Percentiles rank a stretch among this genome's conserved stretches.
Evolutionary conservation across 1,140 invertebrate species (phyloP).

Genomic region (Bacillus rossius): DNA sequence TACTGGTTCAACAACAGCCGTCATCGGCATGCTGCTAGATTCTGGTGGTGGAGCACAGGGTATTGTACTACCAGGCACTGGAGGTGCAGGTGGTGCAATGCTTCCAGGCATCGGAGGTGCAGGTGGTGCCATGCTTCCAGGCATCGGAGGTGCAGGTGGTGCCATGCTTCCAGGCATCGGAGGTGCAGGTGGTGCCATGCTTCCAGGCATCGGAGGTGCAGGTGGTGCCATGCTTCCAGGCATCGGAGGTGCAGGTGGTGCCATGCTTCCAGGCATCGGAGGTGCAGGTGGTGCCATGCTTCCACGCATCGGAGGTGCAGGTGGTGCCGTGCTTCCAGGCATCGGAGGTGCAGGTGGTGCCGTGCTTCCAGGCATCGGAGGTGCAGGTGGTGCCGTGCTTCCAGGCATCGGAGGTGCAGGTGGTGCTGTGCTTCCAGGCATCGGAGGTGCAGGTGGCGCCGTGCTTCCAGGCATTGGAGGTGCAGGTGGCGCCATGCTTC

Average conservation of each 20-base stretch:
- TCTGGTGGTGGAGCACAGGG: conserved; percentile 10
- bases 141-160: conserved; percentile 18
- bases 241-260: conserved; percentile 21
- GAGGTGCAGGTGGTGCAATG: conserved; percentile 20
- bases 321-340: conserved; percentile 16
- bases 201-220: conserved; percentile 20
- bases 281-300: conserved; percentile 18
- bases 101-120: conserved; percentile 5
- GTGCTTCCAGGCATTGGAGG: conserved; percentile 21
- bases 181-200: conserved; percentile 15
- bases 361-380: conserved; percentile 15
- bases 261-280: conserved; percentile 12
- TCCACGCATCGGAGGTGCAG: conserved; percentile 9
- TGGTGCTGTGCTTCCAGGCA: conserved; percentile 13
- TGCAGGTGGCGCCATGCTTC: conserved; percentile 10
- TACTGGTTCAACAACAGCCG: conserved; percentile 17
- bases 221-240: conserved; percentile 15
- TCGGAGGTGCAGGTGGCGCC: conserved; percentile 19
- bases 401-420: conserved; percentile 18
- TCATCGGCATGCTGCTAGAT: conserved; percentile 11
- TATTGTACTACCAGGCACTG: conserved; percentile 8
- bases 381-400: neutral
- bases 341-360: conserved; percentile 17
- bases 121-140: conserved; percentile 16
- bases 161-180: conserved; percentile 17